phyloP scores from a whole-genome alignment of 2,797 vertebrate species.

The Ceryle rudis region DNA sequence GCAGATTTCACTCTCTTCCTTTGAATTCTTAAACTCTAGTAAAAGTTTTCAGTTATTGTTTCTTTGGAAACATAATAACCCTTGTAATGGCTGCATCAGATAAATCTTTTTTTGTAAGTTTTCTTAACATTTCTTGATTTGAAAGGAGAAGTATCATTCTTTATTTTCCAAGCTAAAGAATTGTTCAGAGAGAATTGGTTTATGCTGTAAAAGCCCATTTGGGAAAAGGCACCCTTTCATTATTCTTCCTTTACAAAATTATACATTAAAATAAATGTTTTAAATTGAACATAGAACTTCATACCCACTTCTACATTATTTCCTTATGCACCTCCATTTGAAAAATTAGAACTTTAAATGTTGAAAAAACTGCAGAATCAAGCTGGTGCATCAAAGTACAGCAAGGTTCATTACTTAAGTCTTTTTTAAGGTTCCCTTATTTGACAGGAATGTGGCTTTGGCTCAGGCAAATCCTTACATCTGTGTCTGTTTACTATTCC shows the following conservation, averaged over 20 bases:
- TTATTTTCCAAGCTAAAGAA: neutral
- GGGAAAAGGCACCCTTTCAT: neutral
- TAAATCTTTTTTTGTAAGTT: neutral
- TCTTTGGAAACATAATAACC: neutral
- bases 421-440: neutral
- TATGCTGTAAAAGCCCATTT: neutral
- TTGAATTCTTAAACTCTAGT: neutral
- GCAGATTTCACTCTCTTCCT: neutral
- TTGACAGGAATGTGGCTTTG: neutral
- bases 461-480: neutral
- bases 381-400: neutral
- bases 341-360: neutral
- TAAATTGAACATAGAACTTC: neutral
- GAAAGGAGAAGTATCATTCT: neutral
- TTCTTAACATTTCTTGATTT: no score
- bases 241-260: neutral
- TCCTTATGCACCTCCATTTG: neutral
- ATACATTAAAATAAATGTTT: neutral
- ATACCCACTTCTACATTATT: neutral
- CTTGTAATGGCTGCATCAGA: neutral
- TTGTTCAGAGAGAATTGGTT: neutral
- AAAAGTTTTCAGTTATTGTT: neutral
- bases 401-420: neutral
- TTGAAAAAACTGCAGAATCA: neutral
- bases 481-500: neutral